A percentile compares a stretch with the other conserved stretches of the same genome.
Evolutionary conservation across 2,113 vertebrate genomes (phyloP).

Genomic region (Lynx canadensis): DNA sequence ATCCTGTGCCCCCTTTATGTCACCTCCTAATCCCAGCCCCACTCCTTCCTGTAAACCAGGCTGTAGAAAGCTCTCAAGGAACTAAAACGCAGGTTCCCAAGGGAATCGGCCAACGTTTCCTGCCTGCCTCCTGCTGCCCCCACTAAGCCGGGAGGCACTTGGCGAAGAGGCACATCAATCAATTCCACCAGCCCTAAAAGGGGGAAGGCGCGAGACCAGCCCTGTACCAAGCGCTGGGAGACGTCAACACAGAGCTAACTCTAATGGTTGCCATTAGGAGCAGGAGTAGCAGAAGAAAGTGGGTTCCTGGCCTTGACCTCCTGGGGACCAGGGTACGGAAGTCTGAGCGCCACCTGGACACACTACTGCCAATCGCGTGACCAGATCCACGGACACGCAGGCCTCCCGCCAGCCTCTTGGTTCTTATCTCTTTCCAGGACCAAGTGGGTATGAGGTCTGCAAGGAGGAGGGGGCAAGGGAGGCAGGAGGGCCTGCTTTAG

Average conservation of each 20-base stretch:
- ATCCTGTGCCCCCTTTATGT: neutral
- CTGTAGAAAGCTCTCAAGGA: constrained; percentile 39
- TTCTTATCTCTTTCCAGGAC: constrained; percentile 37
- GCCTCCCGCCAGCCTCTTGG: constrained; percentile 12
- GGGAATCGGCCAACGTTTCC: constrained; percentile 34
- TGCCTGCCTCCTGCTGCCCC: constrained; percentile 50
- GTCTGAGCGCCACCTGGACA: neutral
- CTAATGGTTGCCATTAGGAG: neutral
- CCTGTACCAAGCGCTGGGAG: neutral
- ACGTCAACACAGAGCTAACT: neutral
- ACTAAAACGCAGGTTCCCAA: neutral
- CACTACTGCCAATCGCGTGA: neutral
- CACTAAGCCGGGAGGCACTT: neutral
- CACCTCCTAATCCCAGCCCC: neutral
- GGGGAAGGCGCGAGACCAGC: neutral
- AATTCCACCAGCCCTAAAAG: neutral
- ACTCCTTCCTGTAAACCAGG: constrained; percentile 39
- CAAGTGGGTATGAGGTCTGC: constrained; percentile 28
- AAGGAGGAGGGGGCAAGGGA: neutral
- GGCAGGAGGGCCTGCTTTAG: neutral
- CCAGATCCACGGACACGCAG: neutral
- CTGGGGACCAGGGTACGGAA: neutral
- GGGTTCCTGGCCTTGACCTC: neutral
- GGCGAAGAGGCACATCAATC: constrained; percentile 37
- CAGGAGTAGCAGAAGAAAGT: neutral